These are phyloP conservation scores for Drosophila murphyi DNA, from an alignment of 1,140 invertebrate species.

Conservation along the genomic window DNA sequence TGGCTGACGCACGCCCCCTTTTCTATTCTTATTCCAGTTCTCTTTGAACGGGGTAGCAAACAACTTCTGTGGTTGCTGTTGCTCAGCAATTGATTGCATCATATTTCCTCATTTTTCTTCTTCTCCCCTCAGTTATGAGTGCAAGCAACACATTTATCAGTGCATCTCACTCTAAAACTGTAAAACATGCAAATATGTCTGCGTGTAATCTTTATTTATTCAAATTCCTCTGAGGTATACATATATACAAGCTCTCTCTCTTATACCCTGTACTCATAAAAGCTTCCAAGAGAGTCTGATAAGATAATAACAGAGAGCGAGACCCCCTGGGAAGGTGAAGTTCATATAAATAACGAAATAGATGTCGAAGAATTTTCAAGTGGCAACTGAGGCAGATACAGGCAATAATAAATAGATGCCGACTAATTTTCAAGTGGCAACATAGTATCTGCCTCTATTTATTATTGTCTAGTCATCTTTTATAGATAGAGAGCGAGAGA, in stretches of 20 bases:
- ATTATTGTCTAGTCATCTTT: too few species aligned
- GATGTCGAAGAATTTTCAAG: too few species aligned
- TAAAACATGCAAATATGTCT: background rate
- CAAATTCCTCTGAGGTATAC: background rate
- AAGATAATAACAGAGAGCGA: background rate
- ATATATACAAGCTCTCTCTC: background rate
- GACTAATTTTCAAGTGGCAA: too few species aligned
- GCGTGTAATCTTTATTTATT: background rate
- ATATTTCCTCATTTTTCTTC: conserved; percentile 4
- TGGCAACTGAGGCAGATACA: too few species aligned
- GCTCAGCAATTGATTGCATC: conserved; percentile 12
- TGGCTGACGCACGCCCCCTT: conserved; percentile 37
- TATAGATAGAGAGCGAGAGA: background rate
- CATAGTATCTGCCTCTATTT: too few species aligned
- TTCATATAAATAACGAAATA: too few species aligned
- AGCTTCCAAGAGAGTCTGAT: background rate
- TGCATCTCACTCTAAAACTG: background rate
- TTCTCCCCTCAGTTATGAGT: background rate
- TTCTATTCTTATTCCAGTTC: conserved; percentile 9
- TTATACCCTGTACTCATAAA: background rate
- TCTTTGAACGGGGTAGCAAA: background rate
- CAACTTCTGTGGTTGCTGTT: conserved; percentile 2
- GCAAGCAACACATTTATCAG: conserved; percentile 9
- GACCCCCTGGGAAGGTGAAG: too few species aligned
- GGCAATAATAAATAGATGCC: too few species aligned